Base-by-base conservation (phyloP, 2,113 vertebrate genomes). In the Pterocles burchelli region DNA sequence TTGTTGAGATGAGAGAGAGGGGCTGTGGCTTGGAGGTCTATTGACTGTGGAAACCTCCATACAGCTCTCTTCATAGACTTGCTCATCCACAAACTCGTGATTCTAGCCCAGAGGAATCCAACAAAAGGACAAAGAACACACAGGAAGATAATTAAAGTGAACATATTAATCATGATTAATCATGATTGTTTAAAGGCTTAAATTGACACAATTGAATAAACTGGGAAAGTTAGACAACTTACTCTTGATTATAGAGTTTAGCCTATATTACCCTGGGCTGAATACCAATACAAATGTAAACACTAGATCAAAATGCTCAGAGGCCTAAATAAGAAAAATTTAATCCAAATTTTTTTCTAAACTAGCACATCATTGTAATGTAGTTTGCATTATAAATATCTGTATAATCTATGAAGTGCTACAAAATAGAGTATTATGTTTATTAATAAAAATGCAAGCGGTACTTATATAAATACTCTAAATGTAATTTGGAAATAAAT, bases 41-140 rank as follows among this genome's bases (percentile, higher is more conserved):
- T 99, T 99, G 87, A 98, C 97, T 11, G 98, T 98, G 1, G 98
- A 98, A 20, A 98, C 98, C 95, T 99, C 99, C 97, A 98, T 98
- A 74, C 98, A 99, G 97, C 98, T 98, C 19, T 98, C 96, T 94
- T 99, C 98, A 5, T 98, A 99, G 29, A 98, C 96, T 96, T 99
- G 99, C 89, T 99, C 99, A 36, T 99, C 99, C 95, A 99, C 98
- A 94, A 99, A 99, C 91, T 99, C 98, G 0, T 99, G 99, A 95
- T 99, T 99, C 99, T 99, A 78, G 85, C 68, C 58, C 85, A 51
- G 8, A 86, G 70, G 63, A 41, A 80, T 34, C 57, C 79, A 74
- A 45, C 26, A 63, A 49, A 93, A 17, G 74, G 57, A 91, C 65
- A 90, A 88, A 95, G 77, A 59, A 63, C 14, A 78, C 10, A 54